phyloP scores from a whole-genome alignment of 2,113 vertebrate genomes.

The Dipodomys spectabilis region DNA sequence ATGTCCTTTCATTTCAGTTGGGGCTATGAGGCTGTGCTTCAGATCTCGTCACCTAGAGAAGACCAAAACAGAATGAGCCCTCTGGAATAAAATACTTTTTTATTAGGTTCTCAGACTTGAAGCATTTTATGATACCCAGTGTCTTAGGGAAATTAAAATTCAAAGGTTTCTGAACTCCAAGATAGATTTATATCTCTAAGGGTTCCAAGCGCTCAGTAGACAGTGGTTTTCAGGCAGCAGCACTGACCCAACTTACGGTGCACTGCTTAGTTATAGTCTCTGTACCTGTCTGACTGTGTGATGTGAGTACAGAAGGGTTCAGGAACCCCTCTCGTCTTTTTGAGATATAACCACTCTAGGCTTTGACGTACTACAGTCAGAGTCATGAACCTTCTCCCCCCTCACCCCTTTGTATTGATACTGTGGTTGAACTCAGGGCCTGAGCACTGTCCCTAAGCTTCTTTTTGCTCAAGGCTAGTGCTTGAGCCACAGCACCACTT shows the following conservation, averaged over 20 bases:
- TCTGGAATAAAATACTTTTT: background rate
- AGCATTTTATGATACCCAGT: background rate
- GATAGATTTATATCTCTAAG: background rate
- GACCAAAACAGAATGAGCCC: background rate
- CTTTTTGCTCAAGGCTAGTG: no score
- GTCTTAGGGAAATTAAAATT: background rate
- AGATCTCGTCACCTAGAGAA: background rate
- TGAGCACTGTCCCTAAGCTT: no score
- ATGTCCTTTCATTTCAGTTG: background rate
- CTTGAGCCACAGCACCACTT: no score
- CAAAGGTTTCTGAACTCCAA: background rate
- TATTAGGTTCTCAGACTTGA: background rate
- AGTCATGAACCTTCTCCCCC: background rate
- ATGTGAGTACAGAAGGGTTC: background rate
- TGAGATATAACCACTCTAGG: background rate
- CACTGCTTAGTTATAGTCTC: no score
- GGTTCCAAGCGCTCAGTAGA: background rate
- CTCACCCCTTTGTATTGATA: no score
- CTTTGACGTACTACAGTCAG: background rate
- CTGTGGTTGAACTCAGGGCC: no score
- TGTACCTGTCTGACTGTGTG: background rate
- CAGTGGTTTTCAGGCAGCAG: background rate
- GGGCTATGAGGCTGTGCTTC: background rate
- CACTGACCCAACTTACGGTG: accelerated
- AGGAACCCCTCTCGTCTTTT: background rate